Conservation (phyloP, 2,797 vertebrate genomes). For the Sciurus carolinensis region DNA sequence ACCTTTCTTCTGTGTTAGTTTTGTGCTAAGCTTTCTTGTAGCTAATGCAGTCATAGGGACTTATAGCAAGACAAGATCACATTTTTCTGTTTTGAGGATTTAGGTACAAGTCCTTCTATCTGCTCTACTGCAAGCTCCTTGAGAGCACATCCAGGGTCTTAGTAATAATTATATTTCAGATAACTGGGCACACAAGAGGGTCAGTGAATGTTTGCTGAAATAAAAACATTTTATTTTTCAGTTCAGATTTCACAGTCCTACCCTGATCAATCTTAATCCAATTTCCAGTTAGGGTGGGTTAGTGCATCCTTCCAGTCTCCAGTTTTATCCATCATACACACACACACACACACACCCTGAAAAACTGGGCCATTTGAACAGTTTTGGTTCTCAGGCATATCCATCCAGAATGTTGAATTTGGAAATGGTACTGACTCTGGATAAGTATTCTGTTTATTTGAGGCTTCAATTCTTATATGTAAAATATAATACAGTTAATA, state of each 20-base stretch:
- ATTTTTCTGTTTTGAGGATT: neutral
- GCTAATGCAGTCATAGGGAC: neutral
- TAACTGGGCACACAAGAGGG: neutral
- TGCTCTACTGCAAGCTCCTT: neutral
- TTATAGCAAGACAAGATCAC: neutral
- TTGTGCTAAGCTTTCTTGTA: neutral
- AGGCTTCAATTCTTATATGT: neutral
- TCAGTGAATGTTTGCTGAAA: neutral
- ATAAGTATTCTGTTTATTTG: neutral
- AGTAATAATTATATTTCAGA: neutral
- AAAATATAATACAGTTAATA: neutral
- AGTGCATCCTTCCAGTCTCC: neutral
- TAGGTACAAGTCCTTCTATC: neutral
- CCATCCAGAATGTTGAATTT: neutral
- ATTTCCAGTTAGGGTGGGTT: neutral
- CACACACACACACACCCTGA: neutral
- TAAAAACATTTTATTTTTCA: conserved; percentile 31
- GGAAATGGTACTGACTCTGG: neutral
- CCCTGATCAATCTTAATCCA: neutral
- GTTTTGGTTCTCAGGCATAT: neutral
- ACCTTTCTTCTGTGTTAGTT: neutral
- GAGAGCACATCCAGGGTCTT: neutral
- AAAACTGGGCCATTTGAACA: neutral
- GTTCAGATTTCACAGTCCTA: neutral
- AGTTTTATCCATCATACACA: neutral